A percentile compares a stretch with the other conserved stretches of the same genome.
These are phyloP conservation scores for Drosophila colorata DNA, from an alignment of 2,888 invertebrate species.

Conservation along the genomic window DNA sequence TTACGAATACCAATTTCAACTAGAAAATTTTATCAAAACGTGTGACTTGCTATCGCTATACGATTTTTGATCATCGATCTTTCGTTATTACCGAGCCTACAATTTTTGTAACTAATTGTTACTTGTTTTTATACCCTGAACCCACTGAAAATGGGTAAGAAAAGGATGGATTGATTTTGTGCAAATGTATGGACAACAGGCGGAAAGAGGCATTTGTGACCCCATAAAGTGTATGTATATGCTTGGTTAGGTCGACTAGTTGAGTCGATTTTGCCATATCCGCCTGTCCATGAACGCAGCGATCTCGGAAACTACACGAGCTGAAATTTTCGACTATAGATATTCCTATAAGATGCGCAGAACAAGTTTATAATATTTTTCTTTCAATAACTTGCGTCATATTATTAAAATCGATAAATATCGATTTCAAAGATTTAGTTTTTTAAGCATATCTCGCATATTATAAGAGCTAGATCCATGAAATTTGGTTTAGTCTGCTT, in stretches of 20 bases:
- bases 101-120: slow-evolving; percentile 45
- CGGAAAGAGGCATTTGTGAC: neutral
- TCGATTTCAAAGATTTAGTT: neutral
- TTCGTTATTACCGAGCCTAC: slow-evolving; percentile 41
- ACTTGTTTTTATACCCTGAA: slow-evolving; percentile 1
- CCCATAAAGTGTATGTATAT: neutral
- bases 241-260: neutral
- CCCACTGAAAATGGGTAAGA: neutral
- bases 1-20: slow-evolving; percentile 26
- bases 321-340: too few species aligned
- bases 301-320: too few species aligned
- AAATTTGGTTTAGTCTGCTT: too few species aligned
- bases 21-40: slow-evolving; percentile 24
- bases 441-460: neutral
- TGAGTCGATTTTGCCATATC: too few species aligned
- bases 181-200: neutral
- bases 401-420: neutral
- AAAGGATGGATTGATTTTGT: neutral
- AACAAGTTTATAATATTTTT: too few species aligned
- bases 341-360: too few species aligned
- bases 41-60: slow-evolving; percentile 54
- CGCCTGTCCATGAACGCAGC: too few species aligned
- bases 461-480: too few species aligned
- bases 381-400: too few species aligned
- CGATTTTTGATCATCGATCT: slow-evolving; percentile 38